These are phyloP conservation scores for Myotis myotis DNA, from an alignment of 2,797 vertebrate species.

Conservation along the genomic window DNA sequence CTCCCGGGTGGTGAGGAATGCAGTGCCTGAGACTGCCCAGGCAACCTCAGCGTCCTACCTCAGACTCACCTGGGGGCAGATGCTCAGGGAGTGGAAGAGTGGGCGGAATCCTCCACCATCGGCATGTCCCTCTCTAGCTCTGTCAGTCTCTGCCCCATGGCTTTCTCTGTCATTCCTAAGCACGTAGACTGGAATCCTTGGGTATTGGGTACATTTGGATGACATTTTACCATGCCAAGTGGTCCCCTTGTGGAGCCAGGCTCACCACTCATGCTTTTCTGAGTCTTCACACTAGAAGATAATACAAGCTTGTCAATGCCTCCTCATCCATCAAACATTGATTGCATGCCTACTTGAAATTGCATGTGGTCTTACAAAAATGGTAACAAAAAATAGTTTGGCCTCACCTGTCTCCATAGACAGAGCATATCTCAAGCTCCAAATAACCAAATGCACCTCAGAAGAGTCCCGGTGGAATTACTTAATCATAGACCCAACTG, in stretches of 20 bases:
- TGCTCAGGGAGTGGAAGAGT: neutral
- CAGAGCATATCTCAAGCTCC: neutral
- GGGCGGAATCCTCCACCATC: fast-evolving
- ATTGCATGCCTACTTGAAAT: neutral
- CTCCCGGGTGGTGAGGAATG: neutral
- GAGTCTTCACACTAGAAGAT: neutral
- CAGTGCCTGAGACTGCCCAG: too few relatives aligned
- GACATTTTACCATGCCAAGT: neutral
- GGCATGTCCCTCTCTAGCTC: neutral
- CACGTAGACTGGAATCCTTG: neutral
- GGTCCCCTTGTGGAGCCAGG: neutral
- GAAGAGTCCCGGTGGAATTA: neutral
- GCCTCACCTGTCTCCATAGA: neutral
- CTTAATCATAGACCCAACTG: neutral
- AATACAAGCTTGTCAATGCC: neutral
- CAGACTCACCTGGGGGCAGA: neutral
- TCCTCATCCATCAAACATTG: neutral
- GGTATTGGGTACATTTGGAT: neutral
- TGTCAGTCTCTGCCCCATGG: neutral
- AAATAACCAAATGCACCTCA: neutral
- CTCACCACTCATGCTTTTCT: neutral
- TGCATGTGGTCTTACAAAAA: neutral
- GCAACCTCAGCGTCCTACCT: neutral
- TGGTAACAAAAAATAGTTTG: neutral
- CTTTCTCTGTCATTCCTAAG: neutral